These are phyloP conservation scores for Sigmodon hispidus DNA, from an alignment of 2,113 vertebrate genomes.

Conservation along the genomic window DNA sequence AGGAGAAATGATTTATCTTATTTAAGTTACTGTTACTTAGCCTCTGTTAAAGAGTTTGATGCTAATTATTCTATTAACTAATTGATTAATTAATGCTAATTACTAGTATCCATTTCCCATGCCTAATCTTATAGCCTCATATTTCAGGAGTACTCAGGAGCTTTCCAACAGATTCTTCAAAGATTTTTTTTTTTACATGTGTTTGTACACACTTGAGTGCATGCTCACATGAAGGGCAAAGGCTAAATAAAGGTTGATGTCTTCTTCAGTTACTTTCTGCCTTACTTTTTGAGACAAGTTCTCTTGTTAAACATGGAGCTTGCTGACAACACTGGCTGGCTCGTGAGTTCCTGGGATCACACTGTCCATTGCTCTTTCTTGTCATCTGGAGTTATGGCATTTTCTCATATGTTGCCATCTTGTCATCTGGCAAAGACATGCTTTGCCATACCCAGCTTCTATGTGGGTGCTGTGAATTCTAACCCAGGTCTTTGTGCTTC, in stretches of 20 bases:
- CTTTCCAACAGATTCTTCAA: background rate
- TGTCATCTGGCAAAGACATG: background rate
- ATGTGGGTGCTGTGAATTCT: background rate
- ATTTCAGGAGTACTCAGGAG: background rate
- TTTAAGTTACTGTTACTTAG: background rate
- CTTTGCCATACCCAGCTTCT: background rate
- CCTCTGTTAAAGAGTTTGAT: background rate
- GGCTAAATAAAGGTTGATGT: background rate
- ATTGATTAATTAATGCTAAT: background rate
- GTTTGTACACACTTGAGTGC: background rate
- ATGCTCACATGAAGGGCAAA: background rate
- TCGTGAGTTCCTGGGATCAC: background rate
- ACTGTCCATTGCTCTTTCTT: background rate
- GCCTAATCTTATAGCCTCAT: background rate
- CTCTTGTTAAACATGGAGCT: background rate
- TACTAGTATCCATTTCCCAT: background rate
- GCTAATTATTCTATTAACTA: background rate
- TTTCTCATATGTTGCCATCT: too few relatives aligned
- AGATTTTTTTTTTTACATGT: background rate
- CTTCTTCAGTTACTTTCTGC: background rate
- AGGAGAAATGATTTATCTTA: background rate
- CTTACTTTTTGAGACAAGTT: background rate
- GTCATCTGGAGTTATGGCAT: background rate
- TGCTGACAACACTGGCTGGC: background rate
- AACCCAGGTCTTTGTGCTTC: background rate